Base-by-base conservation (phyloP, 1,140 invertebrate species). In the Drosophila murphyi region DNA sequence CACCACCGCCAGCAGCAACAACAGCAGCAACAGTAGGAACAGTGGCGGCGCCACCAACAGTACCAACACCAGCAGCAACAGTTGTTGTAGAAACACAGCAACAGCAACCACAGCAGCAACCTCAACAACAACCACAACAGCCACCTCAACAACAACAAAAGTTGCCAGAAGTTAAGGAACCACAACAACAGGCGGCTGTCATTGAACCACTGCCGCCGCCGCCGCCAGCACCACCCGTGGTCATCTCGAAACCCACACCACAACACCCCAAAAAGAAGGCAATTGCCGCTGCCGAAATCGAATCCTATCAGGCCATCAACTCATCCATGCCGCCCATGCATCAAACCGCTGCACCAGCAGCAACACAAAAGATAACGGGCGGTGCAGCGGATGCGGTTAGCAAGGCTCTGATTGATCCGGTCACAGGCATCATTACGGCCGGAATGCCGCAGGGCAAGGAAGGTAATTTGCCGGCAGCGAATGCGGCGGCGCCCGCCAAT, bases 341-440 rank as follows among this genome's bases (percentile, higher is more conserved):
- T 52, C 90, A 91, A 34, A 86, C 90, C 7, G 83, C 90, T 5
- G 90, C 90, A 0, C 90, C 90, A 6, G 72, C 72, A 3, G 87
- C 87, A 20, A 78, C 90, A 0, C 90, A 91, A 41, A 92, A 92
- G 73, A 89, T 85, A 20, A 91, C 90, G 0, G 90, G 90, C 5
- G 90, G 90, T 34, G 87, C 83, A 32, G 90, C 90, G 4, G 90
- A 92, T 73, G 83, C 83, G 2, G 90, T 90, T 0, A 92, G 81
- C 69, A 92, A 92, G 48, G 76, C 90, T 4, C 86, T 96, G 6
- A 96, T 96, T 31, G 96, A 97, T 93, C 96, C 96, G 1, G 95
- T 96, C 0, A 97, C 96, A 2, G 96, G 96, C 6, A 93, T 96
- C 76, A 92, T 97, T 43, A 96, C 95, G 50, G 95, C 94, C 1